Conservation (phyloP, 1,140 invertebrate genomes). For the Alviniconcha marisindica region DNA sequence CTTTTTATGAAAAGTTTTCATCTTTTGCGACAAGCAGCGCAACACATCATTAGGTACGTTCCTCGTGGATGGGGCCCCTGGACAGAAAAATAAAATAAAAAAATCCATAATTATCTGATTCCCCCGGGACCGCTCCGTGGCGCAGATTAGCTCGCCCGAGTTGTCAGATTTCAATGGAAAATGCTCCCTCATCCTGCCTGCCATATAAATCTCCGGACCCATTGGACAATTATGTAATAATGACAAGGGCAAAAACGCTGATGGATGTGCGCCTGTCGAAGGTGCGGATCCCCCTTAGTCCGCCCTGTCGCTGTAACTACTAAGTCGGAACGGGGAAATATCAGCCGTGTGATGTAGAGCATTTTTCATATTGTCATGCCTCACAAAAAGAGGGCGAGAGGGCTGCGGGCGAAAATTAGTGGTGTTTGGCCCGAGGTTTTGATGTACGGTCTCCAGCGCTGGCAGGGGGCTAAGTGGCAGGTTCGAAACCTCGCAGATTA, state of each 20-base stretch:
- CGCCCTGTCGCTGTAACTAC: neutral
- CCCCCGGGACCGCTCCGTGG: neutral
- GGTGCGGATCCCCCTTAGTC: conserved; percentile 20
- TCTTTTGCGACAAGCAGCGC: neutral
- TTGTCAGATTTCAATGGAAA: conserved; percentile 36
- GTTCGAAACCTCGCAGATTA: conserved; percentile 25
- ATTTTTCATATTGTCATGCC: conserved; percentile 41
- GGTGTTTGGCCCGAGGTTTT: conserved; percentile 12
- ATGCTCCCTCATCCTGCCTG: conserved; percentile 38
- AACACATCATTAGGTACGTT: conserved; percentile 36
- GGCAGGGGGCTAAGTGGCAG: conserved; percentile 13
- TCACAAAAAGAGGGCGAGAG: conserved; percentile 14
- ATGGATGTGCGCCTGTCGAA: conserved; percentile 35
- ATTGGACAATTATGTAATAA: conserved; percentile 40
- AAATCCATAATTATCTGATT: conserved; percentile 38
- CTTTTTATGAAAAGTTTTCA: conserved; percentile 24
- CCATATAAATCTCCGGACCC: conserved; percentile 34
- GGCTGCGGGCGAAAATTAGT: conserved; percentile 26
- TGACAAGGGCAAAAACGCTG: conserved; percentile 33
- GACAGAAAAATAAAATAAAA: too few species aligned
- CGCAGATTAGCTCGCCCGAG: conserved; percentile 34
- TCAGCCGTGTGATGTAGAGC: conserved; percentile 32
- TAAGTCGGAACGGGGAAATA: conserved; percentile 8
- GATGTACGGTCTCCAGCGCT: conserved; percentile 6
- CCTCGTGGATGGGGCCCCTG: neutral